These are phyloP conservation scores for Thalassophryne amazonica DNA, from an alignment of 2,797 vertebrate genomes.

Conservation along the genomic window DNA sequence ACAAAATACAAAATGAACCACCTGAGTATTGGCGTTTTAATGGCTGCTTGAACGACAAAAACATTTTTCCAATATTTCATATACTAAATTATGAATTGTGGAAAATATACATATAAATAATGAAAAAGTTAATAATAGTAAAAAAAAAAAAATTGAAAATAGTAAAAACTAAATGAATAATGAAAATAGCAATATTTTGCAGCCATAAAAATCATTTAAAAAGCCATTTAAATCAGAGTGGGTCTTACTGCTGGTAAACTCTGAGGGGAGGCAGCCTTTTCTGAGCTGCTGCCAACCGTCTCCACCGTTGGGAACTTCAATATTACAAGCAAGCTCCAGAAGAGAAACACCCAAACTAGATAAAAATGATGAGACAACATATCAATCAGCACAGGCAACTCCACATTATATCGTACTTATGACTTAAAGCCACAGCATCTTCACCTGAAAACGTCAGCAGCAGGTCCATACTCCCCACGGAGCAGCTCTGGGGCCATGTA, in stretches of 20 bases:
- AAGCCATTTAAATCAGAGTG: neutral
- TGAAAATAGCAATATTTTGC: neutral
- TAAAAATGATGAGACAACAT: neutral
- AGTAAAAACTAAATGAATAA: neutral
- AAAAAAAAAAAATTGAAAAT: too few relatives aligned
- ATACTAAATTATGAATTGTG: too few relatives aligned
- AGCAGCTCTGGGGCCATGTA: slow-evolving; percentile 93
- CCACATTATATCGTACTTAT: neutral
- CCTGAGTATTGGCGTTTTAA: too few relatives aligned
- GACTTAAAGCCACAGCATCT: neutral
- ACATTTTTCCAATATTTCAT: too few relatives aligned
- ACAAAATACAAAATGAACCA: too few relatives aligned
- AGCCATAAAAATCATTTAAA: too few relatives aligned
- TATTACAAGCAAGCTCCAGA: slow-evolving; percentile 88
- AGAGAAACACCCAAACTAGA: slow-evolving; percentile 87
- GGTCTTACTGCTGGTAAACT: slow-evolving; percentile 80
- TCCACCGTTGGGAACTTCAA: slow-evolving; percentile 88
- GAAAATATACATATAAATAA: too few relatives aligned
- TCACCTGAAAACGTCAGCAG: slow-evolving; percentile 91
- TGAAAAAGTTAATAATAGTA: too few relatives aligned
- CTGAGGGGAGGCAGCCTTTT: slow-evolving; percentile 82
- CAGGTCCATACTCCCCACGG: slow-evolving; percentile 80
- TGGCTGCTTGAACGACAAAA: too few relatives aligned
- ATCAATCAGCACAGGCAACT: neutral
- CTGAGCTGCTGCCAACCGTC: slow-evolving; percentile 90